Evolutionary conservation across 1,140 invertebrate genomes (phyloP).

Genomic region (Anastrepha ludens): DNA sequence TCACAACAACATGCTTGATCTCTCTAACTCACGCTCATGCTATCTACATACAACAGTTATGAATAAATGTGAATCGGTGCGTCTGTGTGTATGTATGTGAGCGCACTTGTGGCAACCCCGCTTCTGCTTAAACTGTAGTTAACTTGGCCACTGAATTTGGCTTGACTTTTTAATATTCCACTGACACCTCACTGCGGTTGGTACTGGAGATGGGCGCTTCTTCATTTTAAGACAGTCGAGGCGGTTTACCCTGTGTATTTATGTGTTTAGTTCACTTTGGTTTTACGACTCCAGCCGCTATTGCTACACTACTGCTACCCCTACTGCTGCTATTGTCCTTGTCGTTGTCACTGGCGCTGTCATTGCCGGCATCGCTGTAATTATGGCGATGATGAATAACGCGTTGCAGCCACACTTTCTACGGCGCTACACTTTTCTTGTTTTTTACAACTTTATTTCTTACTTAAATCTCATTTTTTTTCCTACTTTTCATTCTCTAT

Average conservation of each 20-base stretch:
- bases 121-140: slow-evolving; percentile 43
- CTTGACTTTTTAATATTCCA: slow-evolving; percentile 48
- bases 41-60: neutral
- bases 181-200: slow-evolving; percentile 23
- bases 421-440: neutral
- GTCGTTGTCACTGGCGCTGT: slow-evolving; percentile 3
- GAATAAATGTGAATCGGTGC: neutral
- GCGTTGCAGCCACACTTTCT: slow-evolving; percentile 27
- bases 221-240: slow-evolving; percentile 10
- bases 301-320: neutral
- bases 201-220: too few relatives aligned
- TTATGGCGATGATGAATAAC: slow-evolving; percentile 56
- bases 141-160: slow-evolving; percentile 42
- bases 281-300: neutral
- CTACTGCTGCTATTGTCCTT: neutral
- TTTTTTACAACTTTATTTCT: neutral
- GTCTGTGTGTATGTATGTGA: neutral
- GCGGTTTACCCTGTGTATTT: neutral
- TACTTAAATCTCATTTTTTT: neutral
- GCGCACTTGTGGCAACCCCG: neutral
- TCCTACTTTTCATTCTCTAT: neutral
- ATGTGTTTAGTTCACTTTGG: slow-evolving; percentile 38
- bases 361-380: slow-evolving; percentile 38
- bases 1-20: neutral
- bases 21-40: neutral